Evolutionary conservation across 2,888 invertebrate genomes (phyloP).

Genomic region (Hirtodrosophila histrioides): DNA sequence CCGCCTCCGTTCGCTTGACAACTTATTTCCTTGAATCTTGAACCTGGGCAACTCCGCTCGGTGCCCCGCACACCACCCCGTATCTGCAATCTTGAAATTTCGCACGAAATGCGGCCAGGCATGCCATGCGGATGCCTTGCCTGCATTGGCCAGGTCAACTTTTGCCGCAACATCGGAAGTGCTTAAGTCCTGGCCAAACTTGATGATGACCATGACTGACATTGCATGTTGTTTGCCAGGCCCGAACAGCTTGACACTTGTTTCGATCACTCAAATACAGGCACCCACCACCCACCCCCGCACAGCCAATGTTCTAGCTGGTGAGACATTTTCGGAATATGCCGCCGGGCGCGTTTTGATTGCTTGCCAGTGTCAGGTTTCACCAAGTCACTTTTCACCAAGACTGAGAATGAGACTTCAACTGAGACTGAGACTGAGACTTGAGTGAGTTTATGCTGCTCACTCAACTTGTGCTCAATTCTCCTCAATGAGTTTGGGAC

Average conservation of each 20-base stretch:
- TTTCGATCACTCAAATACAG: constrained; percentile 31
- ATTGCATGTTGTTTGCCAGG: neutral
- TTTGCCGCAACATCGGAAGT: constrained; percentile 25
- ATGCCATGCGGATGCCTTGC: constrained; percentile 21
- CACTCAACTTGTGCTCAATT: neutral
- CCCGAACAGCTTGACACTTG: constrained; percentile 25
- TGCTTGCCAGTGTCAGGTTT: constrained; percentile 21
- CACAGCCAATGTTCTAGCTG: constrained; percentile 20
- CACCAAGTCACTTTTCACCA: too few relatives aligned
- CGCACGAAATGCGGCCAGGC: constrained; percentile 32
- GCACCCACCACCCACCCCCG: constrained; percentile 6
- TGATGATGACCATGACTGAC: constrained; percentile 8
- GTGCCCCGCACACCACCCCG: too few relatives aligned
- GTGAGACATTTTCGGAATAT: constrained; percentile 38
- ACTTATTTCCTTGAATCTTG: constrained; percentile 56
- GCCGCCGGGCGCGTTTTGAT: constrained; percentile 45
- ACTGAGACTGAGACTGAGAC: neutral
- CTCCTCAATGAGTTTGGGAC: too few relatives aligned
- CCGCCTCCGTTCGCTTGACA: constrained; percentile 49
- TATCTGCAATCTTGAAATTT: constrained; percentile 19
- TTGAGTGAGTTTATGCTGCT: too few relatives aligned
- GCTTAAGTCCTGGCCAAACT: constrained; percentile 15
- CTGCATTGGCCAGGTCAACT: constrained; percentile 3
- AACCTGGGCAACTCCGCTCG: constrained; percentile 7
- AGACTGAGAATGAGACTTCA: neutral